Evolutionary conservation across 2,888 invertebrate species (phyloP), one percentile per base, ranked within the genome.

Genomic region (Stenodema calcarata): DNA sequence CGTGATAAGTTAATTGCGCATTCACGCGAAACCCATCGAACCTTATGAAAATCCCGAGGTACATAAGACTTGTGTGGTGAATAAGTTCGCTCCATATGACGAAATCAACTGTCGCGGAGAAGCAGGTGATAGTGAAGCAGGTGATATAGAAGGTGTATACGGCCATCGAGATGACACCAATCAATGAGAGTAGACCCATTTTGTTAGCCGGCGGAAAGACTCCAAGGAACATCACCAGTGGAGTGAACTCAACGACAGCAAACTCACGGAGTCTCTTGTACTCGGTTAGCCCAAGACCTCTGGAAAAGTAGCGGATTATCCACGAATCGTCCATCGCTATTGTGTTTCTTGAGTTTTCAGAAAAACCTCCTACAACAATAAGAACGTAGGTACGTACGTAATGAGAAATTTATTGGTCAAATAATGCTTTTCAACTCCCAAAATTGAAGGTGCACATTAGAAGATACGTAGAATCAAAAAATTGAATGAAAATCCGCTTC

Each of bases 1-100:
- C n/a, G n/a, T n/a, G n/a, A n/a, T n/a, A n/a, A n/a, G n/a, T n/a
- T n/a, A n/a, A n/a, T n/a, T n/a, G n/a, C n/a, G n/a, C n/a, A n/a
- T n/a, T n/a, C n/a, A n/a, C n/a, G 7, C 2, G 35, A 35, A 35
- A 4, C 35, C 35, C 35, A 35, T 35, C 35, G 11, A 9, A 44
- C 41, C 62, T 82, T 42, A 84, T 84, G 47, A 84, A 84, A 70
- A 75, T 28, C 14, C 54, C 75, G 1, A 84, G 35, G 30, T 84
- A 84, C 44, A 84, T 47, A 14, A 84, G 27, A 27, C 41, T 27
- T 27, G 84, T 84, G 62, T 84, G 84, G n/a, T 84, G 84, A 35
- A 84, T 75, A 11, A 84, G 4, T 47, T 84, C 84, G 23, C 84
- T 84, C 73, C 84, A 84, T 4, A 75, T 12, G n/a, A 84, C 84